These are phyloP conservation scores for Serripes groenlandicus DNA, from an alignment of 2,888 invertebrate species.

Conservation along the genomic window DNA sequence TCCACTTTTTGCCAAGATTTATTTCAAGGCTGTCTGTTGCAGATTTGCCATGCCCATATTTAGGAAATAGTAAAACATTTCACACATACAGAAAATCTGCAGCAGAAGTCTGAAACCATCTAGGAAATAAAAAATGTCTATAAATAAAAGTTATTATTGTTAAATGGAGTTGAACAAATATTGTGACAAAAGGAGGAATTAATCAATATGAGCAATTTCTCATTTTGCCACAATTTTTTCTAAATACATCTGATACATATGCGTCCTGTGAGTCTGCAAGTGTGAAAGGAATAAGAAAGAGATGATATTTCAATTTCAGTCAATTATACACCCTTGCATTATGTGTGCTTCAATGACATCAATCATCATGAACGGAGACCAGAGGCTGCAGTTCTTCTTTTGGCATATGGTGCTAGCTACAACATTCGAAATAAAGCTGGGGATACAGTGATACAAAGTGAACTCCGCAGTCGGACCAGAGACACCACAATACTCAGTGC, in stretches of 20 bases:
- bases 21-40: too few species aligned
- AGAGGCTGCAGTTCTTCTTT: conserved; percentile 81
- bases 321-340: conserved; percentile 81
- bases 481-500: conserved; percentile 74
- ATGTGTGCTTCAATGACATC: conserved; percentile 82
- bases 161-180: neutral
- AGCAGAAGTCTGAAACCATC: too few species aligned
- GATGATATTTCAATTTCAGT: conserved; percentile 69
- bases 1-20: too few species aligned
- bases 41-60: too few species aligned
- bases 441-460: conserved; percentile 78
- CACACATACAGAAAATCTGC: too few species aligned
- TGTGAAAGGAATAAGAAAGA: neutral
- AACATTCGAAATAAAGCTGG: conserved; percentile 79
- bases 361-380: conserved; percentile 78
- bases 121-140: too few species aligned
- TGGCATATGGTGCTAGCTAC: conserved; percentile 82
- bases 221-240: neutral
- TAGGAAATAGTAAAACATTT: too few species aligned
- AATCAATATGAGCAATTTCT: neutral
- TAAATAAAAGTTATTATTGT: too few species aligned
- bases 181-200: neutral
- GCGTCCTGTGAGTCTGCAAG: too few species aligned
- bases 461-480: conserved; percentile 72
- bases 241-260: neutral